Base-by-base conservation (phyloP, 2,888 invertebrate genomes). In the Phyto melanocephala region DNA sequence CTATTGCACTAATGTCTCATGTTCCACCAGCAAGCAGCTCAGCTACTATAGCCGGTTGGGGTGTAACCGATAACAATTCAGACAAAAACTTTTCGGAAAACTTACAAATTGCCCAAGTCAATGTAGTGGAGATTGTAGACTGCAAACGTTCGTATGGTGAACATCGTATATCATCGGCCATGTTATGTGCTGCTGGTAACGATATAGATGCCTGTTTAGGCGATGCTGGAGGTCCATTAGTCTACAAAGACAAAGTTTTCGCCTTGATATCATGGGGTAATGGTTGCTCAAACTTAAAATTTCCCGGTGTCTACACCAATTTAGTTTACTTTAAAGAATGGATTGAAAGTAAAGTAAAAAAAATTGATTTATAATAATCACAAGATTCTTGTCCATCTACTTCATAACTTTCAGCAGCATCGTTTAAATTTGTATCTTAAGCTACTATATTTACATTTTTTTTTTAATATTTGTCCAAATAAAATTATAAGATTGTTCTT, bases 1-100 rank as follows among this genome's bases (percentile, higher is more conserved):
- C 94, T 0, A 92, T 95, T 68, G 93, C 93, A 83, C 87, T 95
- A 84, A 93, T 92, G 71, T 92, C 92, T 92, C 87, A 88, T 81
- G 85, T 86, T 2, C 88, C 88, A 1, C 79, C 70, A 1, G 67
- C 81, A 1, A 86, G 82, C 0, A 79, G 86, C 0, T 4, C 54
- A 0, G 88, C 87, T 0, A 85, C 74, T 4, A 87, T 89, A 0
- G 87, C 87, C 1, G 90, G 90, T 3, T 90, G 90, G 90, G 90
- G 90, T 68, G 83, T 84, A 6, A 84, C 86, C 7, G 74, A 33
- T 3, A 83, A 81, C 3, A 84, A 24, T 7, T 0, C 68, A 15
- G 62, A 87, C 7, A 84, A 87, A 7, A 76, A 87, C 40, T 10
- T 86, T 5, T 81, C 90, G 2, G 68, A 88, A 22, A 37, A 2